Conservation (phyloP, 2,113 vertebrate genomes). For the Passer domesticus region DNA sequence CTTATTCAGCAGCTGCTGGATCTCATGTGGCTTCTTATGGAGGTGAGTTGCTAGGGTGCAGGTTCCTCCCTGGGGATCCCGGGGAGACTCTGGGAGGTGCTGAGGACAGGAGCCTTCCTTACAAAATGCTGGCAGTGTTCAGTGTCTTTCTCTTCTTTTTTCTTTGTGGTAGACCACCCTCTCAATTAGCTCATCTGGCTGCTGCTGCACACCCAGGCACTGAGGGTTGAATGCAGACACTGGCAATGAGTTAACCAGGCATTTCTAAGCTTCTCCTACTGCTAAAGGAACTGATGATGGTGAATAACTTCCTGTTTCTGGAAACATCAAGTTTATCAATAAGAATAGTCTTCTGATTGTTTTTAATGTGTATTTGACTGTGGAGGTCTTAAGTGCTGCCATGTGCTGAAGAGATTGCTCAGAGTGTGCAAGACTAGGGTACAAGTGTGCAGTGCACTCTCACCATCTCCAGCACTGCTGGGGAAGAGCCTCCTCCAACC, state of each 20-base stretch:
- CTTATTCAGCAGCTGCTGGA: conserved; percentile 91
- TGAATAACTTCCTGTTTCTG: not conserved
- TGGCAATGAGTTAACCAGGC: not conserved
- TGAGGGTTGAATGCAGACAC: not conserved
- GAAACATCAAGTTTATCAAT: not conserved
- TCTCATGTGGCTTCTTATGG: conserved; percentile 98
- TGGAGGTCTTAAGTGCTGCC: not conserved
- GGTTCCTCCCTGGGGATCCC: not conserved
- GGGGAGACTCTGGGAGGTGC: not conserved
- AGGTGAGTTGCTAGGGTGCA: conserved; percentile 75
- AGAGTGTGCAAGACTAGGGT: not conserved
- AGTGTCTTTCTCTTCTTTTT: not conserved
- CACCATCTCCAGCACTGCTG: not conserved
- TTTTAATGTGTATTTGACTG: not conserved
- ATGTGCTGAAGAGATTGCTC: not conserved
- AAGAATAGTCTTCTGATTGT: not conserved
- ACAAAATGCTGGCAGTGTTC: not conserved
- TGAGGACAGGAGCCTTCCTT: not conserved
- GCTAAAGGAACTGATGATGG: not conserved
- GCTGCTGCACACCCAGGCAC: not conserved
- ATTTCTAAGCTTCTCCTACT: conserved; percentile 1
- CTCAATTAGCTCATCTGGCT: not conserved
- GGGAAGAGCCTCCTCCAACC: not conserved
- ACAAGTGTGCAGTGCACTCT: not conserved
- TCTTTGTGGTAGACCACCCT: not conserved